These are phyloP conservation scores for Caenorhabditis drosophilae DNA, from an alignment of 2,888 invertebrate genomes.

Conservation along the genomic window DNA sequence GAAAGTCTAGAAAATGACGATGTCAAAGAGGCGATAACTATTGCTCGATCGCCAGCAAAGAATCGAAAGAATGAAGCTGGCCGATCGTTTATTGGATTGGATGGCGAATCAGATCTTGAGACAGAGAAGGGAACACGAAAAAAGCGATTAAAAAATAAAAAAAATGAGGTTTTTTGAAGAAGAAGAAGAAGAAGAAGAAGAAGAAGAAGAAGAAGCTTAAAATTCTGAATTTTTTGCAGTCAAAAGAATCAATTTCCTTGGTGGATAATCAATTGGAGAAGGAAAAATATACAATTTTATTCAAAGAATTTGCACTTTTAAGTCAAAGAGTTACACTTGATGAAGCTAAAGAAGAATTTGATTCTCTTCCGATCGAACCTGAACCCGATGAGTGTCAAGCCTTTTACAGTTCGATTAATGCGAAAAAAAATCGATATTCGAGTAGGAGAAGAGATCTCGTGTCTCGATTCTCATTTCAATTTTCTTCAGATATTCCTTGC, in stretches of 20 bases:
- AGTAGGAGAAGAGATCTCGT: conserved; percentile 6
- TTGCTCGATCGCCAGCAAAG: no score
- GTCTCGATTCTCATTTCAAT: conserved; percentile 1
- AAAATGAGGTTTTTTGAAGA: no score
- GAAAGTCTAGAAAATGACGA: no score
- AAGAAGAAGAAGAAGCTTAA: no score
- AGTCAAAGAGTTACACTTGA: conserved; percentile 25
- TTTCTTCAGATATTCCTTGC: conserved; percentile 34
- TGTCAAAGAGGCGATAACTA: no score
- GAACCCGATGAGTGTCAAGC: conserved; percentile 18
- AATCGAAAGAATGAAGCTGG: not conserved
- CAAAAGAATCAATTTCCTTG: conserved; percentile 29
- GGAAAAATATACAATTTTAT: conserved; percentile 10
- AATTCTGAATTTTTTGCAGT: conserved; percentile 7
- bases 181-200: no score
- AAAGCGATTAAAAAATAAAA: not conserved
- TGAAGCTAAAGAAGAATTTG: conserved; percentile 25
- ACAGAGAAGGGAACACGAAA: conserved; percentile 4
- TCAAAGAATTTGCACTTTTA: conserved; percentile 27
- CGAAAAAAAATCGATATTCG: conserved; percentile 32
- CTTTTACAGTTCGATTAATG: conserved; percentile 19
- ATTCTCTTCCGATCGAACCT: conserved; percentile 20
- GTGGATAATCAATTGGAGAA: conserved; percentile 22
- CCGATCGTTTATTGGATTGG: conserved; percentile 26
- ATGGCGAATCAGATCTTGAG: conserved; percentile 22